These are phyloP conservation scores for Dicyrtomina minuta DNA, from an alignment of 2,888 invertebrate genomes.

Conservation along the genomic window DNA sequence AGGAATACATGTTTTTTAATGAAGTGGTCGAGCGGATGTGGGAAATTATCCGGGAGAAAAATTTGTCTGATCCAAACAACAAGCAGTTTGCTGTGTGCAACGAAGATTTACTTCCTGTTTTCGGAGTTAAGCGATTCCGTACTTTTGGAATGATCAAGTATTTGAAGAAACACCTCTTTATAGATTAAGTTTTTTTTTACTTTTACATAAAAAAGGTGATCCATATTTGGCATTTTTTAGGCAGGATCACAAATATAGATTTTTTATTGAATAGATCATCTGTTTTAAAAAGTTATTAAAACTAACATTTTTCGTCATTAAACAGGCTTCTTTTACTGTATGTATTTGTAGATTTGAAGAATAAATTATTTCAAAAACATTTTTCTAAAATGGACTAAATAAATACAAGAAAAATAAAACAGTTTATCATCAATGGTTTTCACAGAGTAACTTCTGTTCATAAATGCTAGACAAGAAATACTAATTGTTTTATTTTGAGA, in stretches of 20 bases:
- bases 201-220: neutral
- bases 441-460: no score
- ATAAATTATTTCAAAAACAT: no score
- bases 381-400: no score
- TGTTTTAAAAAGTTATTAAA: neutral
- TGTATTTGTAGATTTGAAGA: no score
- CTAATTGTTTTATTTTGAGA: no score
- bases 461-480: no score
- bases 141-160: conserved; percentile 98
- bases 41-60: conserved; percentile 84
- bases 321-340: no score
- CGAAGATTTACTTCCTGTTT: conserved; percentile 81
- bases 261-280: neutral
- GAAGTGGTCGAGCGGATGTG: conserved; percentile 88
- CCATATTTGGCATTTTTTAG: neutral
- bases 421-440: no score
- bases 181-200: neutral
- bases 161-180: conserved; percentile 84
- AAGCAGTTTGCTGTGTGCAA: conserved; percentile 94
- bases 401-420: no score
- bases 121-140: conserved; percentile 85
- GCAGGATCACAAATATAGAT: neutral
- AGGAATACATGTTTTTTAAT: conserved; percentile 79
- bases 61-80: conserved; percentile 89
- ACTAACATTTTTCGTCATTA: no score